Percentiles rank a stretch among this genome's conserved stretches.
Evolutionary conservation across 2,888 invertebrate species (phyloP).

Genomic region (Drosophila histrio): DNA sequence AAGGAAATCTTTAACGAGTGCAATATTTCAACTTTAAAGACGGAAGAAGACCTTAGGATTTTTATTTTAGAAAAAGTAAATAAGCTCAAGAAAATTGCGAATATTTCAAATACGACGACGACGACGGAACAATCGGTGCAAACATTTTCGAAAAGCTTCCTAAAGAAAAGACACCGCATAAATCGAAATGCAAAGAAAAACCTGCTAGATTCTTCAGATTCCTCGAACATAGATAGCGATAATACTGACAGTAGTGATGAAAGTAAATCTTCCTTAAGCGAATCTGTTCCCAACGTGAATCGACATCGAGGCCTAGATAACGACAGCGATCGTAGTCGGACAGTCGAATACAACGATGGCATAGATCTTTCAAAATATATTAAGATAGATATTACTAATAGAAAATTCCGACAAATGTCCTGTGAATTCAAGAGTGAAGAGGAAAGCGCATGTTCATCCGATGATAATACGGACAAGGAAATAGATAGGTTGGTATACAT

Average conservation of each 20-base stretch:
- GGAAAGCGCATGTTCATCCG: constrained; percentile 39
- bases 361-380: constrained; percentile 70
- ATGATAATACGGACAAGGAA: constrained; percentile 79
- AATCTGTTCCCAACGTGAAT: neutral
- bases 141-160: constrained; percentile 42
- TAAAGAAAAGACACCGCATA: constrained; percentile 54
- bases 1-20: constrained; percentile 70
- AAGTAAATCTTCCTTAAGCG: neutral
- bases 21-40: constrained; percentile 30
- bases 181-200: constrained; percentile 64
- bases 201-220: constrained; percentile 54
- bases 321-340: neutral
- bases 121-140: constrained; percentile 37
- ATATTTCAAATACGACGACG: constrained; percentile 1
- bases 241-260: neutral
- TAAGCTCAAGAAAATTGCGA: constrained; percentile 51
- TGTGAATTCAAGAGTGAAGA: constrained; percentile 71
- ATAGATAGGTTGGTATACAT: constrained; percentile 73
- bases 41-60: constrained; percentile 51
- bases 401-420: constrained; percentile 40
- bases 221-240: constrained; percentile 42
- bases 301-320: neutral
- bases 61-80: constrained; percentile 59
- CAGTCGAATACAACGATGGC: constrained; percentile 68
- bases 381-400: constrained; percentile 66